Conservation (phyloP, 2,888 invertebrate genomes). For the Rhamphomyia laevipes region DNA sequence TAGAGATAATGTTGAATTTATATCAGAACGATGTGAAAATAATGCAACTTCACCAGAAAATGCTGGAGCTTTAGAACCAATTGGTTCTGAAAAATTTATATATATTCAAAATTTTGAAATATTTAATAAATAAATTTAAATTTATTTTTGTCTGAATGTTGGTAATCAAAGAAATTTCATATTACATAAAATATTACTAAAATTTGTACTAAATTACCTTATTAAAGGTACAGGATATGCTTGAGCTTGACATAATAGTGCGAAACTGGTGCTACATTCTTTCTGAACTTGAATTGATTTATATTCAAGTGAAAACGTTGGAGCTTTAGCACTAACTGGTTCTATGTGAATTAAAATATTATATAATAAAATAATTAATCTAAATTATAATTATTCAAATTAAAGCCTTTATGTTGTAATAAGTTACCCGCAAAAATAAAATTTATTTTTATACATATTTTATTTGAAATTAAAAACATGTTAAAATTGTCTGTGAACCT, state of each 20-base stretch:
- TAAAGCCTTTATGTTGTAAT: background rate
- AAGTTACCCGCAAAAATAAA: background rate
- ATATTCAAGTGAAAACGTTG: constrained; percentile 40
- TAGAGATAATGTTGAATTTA: constrained; percentile 43
- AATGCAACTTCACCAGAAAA: constrained; percentile 48
- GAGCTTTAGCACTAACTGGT: constrained; percentile 54
- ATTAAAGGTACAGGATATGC: constrained; percentile 40
- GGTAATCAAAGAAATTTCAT: background rate
- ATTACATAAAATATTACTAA: background rate
- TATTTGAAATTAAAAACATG: background rate
- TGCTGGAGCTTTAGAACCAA: constrained; percentile 46
- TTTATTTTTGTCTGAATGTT: background rate
- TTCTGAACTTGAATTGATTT: constrained; percentile 23
- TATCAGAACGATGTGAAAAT: constrained; percentile 39
- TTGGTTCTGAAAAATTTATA: constrained; percentile 41
- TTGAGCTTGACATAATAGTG: constrained; percentile 37
- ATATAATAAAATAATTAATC: constrained; percentile 17
- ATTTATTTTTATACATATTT: background rate
- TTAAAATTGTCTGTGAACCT: too few species aligned
- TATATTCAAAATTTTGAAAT: background rate
- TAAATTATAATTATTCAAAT: background rate
- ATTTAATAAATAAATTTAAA: background rate
- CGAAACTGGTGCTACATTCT: constrained; percentile 16
- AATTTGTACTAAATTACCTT: constrained; percentile 27
- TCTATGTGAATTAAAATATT: too few species aligned